Evolutionary conservation across 2,113 vertebrate genomes (phyloP).

Genomic region (Chlamydotis undulata): DNA sequence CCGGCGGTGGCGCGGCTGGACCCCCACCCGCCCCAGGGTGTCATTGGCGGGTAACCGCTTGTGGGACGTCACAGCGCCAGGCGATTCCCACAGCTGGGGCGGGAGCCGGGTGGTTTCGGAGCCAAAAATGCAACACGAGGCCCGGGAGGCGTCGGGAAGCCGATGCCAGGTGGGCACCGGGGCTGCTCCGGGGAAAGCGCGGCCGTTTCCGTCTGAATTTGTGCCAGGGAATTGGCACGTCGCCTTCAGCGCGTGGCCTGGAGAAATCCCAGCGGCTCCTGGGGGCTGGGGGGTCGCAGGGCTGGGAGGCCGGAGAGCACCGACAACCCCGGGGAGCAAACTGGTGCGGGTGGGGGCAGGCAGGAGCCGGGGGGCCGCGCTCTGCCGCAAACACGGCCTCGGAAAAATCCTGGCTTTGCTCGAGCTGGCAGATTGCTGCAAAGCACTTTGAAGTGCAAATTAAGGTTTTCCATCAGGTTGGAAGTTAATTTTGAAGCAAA

Average conservation of each 20-base stretch:
- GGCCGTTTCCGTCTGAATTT: neutral
- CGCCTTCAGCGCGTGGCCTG: rapidly evolving
- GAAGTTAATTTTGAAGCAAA: neutral
- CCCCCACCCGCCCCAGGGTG: rapidly evolving
- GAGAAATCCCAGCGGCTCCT: rapidly evolving
- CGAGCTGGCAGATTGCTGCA: neutral
- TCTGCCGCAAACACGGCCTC: neutral
- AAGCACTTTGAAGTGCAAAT: slow-evolving; percentile 58
- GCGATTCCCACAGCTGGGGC: rapidly evolving
- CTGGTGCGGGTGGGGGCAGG: neutral
- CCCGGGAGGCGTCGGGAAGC: neutral
- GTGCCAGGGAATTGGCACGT: rapidly evolving
- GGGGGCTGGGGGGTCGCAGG: neutral
- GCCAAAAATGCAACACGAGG: rapidly evolving
- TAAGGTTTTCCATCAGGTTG: neutral
- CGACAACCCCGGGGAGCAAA: rapidly evolving
- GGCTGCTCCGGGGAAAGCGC: rapidly evolving
- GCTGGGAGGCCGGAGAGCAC: neutral
- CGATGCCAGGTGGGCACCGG: rapidly evolving
- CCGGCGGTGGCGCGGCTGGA: rapidly evolving
- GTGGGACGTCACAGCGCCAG: rapidly evolving
- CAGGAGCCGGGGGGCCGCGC: neutral
- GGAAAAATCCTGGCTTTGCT: neutral
- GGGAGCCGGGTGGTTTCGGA: rapidly evolving
- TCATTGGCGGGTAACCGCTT: rapidly evolving